A percentile compares a stretch with the other conserved stretches of the same genome.
phyloP scores from a whole-genome alignment of 2,888 invertebrate species.

The Caradrina clavipalpis region DNA sequence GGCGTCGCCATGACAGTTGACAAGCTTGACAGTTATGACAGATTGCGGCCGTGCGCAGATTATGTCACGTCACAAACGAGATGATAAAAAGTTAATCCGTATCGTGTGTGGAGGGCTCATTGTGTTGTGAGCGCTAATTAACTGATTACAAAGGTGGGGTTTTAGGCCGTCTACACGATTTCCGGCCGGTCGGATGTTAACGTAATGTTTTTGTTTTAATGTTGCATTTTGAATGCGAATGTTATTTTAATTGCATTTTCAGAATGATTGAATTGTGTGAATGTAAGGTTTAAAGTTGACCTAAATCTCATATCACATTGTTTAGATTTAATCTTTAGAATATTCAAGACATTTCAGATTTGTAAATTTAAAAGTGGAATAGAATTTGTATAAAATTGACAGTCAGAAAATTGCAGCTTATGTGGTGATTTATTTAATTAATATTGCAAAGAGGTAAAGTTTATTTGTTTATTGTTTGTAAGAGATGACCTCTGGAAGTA shows the following conservation, averaged over 20 bases:
- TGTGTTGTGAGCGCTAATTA: slow-evolving; percentile 64
- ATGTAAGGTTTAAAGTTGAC: slow-evolving; percentile 27
- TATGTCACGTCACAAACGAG: slow-evolving; percentile 81
- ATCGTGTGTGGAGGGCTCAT: slow-evolving; percentile 59
- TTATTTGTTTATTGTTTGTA: no score
- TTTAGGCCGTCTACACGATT: slow-evolving; percentile 49
- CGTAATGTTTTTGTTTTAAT: slow-evolving; percentile 35
- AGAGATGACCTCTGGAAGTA: no score
- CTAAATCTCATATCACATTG: slow-evolving; percentile 13
- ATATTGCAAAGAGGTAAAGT: no score
- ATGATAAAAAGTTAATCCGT: slow-evolving; percentile 74
- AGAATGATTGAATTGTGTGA: slow-evolving; percentile 2
- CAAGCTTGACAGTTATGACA: slow-evolving; percentile 80
- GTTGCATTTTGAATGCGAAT: slow-evolving; percentile 33
- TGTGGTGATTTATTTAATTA: no score
- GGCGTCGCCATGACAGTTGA: slow-evolving; percentile 72
- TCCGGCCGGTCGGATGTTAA: slow-evolving; percentile 50
- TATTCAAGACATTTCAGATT: neutral
- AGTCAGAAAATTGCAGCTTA: neutral
- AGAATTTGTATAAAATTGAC: neutral
- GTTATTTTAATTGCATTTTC: slow-evolving; percentile 17
- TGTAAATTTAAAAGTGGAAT: neutral
- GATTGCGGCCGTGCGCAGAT: slow-evolving; percentile 83
- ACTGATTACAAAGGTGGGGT: slow-evolving; percentile 63
- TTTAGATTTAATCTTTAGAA: neutral